Conservation (phyloP, 2,888 invertebrate species). For the Tachina fera region DNA sequence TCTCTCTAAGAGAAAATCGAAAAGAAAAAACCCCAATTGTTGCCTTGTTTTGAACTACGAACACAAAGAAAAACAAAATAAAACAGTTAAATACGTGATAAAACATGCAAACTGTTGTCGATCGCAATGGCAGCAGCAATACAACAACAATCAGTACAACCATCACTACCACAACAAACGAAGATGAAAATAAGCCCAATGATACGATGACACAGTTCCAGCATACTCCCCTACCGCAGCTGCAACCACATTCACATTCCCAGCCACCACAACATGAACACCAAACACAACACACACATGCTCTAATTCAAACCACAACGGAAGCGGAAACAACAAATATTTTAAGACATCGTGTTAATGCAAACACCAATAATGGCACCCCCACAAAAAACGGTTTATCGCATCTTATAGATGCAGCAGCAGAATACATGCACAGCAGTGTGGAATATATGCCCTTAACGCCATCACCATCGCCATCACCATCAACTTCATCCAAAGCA, state of each 20-base stretch:
- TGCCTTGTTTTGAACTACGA: conserved; percentile 53
- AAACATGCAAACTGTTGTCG: conserved; percentile 77
- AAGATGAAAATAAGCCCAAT: conserved; percentile 62
- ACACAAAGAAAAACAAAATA: conserved; percentile 2
- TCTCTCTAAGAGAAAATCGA: neutral
- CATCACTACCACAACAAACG: conserved; percentile 62
- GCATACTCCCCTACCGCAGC: conserved; percentile 57
- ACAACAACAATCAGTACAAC: conserved; percentile 70
- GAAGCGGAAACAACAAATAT: conserved; percentile 60
- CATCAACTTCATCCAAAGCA: conserved; percentile 75
- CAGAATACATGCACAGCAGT: conserved; percentile 77
- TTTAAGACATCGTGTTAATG: conserved; percentile 75
- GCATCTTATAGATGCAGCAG: conserved; percentile 69
- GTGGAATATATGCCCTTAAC: conserved; percentile 79
- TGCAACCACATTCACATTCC: conserved; percentile 28
- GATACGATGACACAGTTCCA: conserved; percentile 70
- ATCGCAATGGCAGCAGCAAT: conserved; percentile 75
- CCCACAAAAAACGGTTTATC: conserved; percentile 59
- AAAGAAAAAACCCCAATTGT: conserved; percentile 24
- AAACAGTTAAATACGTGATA: conserved; percentile 54
- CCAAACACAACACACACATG: conserved; percentile 46
- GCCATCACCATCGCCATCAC: conserved; percentile 79
- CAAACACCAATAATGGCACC: conserved; percentile 21
- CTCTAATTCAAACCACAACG: conserved; percentile 11
- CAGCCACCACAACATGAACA: conserved; percentile 37